These are phyloP conservation scores for Oceanodroma leucorhoa DNA, from an alignment of 2,797 vertebrate genomes.

Conservation along the genomic window DNA sequence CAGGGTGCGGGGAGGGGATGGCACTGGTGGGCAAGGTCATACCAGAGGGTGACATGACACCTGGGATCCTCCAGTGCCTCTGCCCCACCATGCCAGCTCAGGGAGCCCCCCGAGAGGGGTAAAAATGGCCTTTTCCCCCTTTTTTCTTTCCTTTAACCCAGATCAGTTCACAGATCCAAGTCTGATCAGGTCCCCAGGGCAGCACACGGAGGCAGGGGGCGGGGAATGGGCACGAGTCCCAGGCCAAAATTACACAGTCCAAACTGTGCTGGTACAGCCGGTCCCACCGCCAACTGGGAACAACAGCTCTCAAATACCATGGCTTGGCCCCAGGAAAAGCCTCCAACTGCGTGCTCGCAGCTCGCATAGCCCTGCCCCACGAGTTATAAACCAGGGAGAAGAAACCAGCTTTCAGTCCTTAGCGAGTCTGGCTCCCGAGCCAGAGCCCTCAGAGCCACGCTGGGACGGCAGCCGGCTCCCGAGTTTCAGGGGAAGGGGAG, in stretches of 20 bases:
- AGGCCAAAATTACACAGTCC: slow-evolving; percentile 48
- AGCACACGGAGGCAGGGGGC: background rate
- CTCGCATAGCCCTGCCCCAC: fast-evolving
- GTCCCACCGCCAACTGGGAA: background rate
- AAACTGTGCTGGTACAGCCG: slow-evolving; percentile 38
- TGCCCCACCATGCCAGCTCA: background rate
- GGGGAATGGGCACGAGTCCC: slow-evolving; percentile 2
- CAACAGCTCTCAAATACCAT: slow-evolving; percentile 8
- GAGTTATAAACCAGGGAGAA: background rate
- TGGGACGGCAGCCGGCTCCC: background rate
- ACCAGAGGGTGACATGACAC: background rate
- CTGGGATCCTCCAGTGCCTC: background rate
- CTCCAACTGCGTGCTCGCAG: fast-evolving
- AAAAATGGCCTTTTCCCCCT: fast-evolving
- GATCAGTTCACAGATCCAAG: background rate
- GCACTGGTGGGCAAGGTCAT: background rate
- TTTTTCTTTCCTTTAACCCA: background rate
- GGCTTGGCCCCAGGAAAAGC: slow-evolving; percentile 40
- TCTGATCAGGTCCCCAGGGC: background rate
- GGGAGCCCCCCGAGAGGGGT: background rate
- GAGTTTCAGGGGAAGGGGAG: background rate
- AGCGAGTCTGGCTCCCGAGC: fast-evolving
- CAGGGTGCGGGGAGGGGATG: background rate
- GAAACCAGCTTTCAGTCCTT: background rate
- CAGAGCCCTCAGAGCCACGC: background rate